Evolutionary conservation across 2,797 vertebrate genomes (phyloP), one percentile per base, ranked within the genome.

Genomic region (Acanthurus tractus): DNA sequence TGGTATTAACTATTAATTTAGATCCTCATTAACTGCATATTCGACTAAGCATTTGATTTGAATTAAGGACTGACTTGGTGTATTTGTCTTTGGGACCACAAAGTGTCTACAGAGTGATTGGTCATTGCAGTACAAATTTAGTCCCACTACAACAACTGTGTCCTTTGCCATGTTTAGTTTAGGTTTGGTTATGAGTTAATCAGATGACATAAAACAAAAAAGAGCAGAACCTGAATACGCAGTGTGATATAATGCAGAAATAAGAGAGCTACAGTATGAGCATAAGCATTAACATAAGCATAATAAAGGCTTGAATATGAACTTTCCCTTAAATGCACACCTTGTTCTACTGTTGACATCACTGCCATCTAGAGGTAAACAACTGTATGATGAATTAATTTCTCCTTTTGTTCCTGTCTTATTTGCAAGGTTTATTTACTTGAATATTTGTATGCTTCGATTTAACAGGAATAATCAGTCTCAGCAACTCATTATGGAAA

Each of bases 361-460:
- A 58, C 77, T 81, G 72, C 77, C 85, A 88, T 73, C 89, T 88
- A 81, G 79, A 50, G 89, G 73, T 63, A 7, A 40, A 57, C 0
- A 25, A 1, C 8, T 45, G 42, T 23, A 77, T 42, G 2, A 45
- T 23, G 42, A 3, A 2, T 1, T 15, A 2, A 1, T 3, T 12
- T 12, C 10, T 12, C 2, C 4, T 6, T 5, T 23, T 46, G 8
- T 57, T 38, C 18, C 20, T 3, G 50, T 18, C 34, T 1, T 22
- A 23, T 36, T 67, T 72, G 13, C 29, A 20, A 40, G n/a, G 4
- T 1, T n/a, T 76, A 3, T 36, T 58, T 13, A 45, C 23, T 53
- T 40, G 6, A 54, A 53, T 8, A 48, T 29, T 15, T 23, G 29
- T 40, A 40, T 48, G 6, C 20, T 54, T 42, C 72, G 56, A 2